Evolutionary conservation across 2,113 vertebrate species (phyloP).

Genomic region (Marmota flaviventris): DNA sequence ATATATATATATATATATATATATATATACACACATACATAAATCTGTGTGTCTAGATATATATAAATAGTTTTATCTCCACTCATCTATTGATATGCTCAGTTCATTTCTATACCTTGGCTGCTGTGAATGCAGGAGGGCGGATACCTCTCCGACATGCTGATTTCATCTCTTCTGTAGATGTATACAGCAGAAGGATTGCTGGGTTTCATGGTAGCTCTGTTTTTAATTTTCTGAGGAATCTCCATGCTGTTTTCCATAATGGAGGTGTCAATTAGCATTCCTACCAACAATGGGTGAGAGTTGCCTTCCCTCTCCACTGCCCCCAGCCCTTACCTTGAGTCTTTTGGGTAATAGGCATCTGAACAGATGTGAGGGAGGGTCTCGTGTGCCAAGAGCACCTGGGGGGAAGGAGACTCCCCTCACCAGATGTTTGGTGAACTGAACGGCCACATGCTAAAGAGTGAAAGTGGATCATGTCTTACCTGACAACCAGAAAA

Average conservation of each 20-base stretch:
- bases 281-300: neutral
- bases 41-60: too few relatives aligned
- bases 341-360: neutral
- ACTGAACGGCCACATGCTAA: neutral
- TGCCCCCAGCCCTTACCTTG: neutral
- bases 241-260: neutral
- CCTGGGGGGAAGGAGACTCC: neutral
- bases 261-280: neutral
- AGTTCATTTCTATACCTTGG: neutral
- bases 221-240: neutral
- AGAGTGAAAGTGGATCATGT: neutral
- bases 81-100: too few relatives aligned
- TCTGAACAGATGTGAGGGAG: neutral
- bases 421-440: too few relatives aligned
- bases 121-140: too few relatives aligned
- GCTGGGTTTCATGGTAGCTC: neutral
- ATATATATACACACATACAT: too few relatives aligned
- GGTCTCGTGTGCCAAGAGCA: neutral
- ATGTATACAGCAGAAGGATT: neutral
- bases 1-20: too few relatives aligned
- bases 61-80: too few relatives aligned
- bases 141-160: too few relatives aligned
- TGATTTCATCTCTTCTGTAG: neutral
- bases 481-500: fast-evolving
- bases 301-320: neutral